Evolutionary conservation across 2,113 vertebrate genomes (phyloP).

Genomic region (Saimiri boliviensis): DNA sequence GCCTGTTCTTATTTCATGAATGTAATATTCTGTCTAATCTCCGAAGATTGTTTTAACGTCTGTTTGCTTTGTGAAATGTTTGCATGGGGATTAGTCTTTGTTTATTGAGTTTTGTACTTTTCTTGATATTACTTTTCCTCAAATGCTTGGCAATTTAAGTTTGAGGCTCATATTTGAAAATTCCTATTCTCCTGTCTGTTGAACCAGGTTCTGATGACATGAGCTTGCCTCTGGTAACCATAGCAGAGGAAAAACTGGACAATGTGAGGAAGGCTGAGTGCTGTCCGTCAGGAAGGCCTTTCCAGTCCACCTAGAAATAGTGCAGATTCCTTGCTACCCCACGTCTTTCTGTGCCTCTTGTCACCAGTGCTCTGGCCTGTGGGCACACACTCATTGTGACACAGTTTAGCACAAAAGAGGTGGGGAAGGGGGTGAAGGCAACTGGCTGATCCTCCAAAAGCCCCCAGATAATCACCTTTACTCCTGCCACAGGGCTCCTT

Average conservation of each 20-base stretch:
- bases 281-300: background rate
- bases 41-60: background rate
- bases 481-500: background rate
- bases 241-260: background rate
- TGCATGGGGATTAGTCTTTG: background rate
- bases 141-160: background rate
- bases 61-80: background rate
- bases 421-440: no score
- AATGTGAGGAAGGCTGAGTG: rapidly evolving
- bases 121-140: background rate
- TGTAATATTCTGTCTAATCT: background rate
- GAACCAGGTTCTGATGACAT: background rate
- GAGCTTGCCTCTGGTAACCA: background rate
- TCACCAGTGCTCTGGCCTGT: background rate
- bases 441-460: background rate
- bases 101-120: background rate
- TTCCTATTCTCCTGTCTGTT: background rate
- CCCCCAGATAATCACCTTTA: background rate
- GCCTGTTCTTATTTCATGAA: background rate
- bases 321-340: background rate
- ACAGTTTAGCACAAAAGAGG: background rate
- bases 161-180: background rate
- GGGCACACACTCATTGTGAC: background rate
- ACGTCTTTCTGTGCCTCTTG: background rate
- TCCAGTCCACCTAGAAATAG: no score